These are phyloP conservation scores for Melanerpes formicivorus DNA, from an alignment of 2,113 vertebrate genomes.

Conservation along the genomic window DNA sequence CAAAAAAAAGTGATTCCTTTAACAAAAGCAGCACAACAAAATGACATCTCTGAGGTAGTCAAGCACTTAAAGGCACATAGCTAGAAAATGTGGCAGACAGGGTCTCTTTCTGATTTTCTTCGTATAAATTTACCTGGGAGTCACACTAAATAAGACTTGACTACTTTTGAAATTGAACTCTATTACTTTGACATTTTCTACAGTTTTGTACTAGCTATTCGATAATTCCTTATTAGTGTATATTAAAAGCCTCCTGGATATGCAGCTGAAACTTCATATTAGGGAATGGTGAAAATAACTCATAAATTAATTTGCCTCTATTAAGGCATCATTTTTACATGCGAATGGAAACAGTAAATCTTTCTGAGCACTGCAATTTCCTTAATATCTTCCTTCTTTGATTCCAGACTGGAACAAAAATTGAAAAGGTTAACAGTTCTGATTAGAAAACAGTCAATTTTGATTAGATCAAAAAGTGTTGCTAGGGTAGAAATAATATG, in stretches of 20 bases:
- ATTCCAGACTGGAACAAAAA: not conserved
- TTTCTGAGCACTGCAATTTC: not conserved
- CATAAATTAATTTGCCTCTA: constrained; percentile 34
- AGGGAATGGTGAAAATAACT: not conserved
- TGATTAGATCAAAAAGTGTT: constrained; percentile 1
- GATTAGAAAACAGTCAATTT: constrained; percentile 15
- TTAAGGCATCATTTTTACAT: constrained; percentile 3
- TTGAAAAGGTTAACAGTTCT: not conserved
- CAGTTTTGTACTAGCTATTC: not conserved
- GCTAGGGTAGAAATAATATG: not conserved
- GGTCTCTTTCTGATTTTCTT: not conserved
- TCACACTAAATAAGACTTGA: not conserved
- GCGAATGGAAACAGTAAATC: not conserved
- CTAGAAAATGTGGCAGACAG: not conserved
- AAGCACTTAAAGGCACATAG: not conserved
- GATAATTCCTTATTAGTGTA: not conserved
- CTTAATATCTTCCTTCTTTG: not conserved
- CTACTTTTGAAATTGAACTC: not conserved
- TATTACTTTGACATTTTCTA: not conserved
- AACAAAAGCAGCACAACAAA: not conserved
- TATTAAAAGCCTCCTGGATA: not conserved
- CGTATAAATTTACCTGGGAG: not conserved
- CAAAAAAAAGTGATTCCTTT: not conserved
- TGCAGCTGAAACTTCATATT: not conserved
- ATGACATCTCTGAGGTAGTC: not conserved